Percentiles rank a stretch among this genome's conserved stretches.
Evolutionary conservation across 1,140 invertebrate genomes (phyloP).

Genomic region (Lutraria rhynchaena): DNA sequence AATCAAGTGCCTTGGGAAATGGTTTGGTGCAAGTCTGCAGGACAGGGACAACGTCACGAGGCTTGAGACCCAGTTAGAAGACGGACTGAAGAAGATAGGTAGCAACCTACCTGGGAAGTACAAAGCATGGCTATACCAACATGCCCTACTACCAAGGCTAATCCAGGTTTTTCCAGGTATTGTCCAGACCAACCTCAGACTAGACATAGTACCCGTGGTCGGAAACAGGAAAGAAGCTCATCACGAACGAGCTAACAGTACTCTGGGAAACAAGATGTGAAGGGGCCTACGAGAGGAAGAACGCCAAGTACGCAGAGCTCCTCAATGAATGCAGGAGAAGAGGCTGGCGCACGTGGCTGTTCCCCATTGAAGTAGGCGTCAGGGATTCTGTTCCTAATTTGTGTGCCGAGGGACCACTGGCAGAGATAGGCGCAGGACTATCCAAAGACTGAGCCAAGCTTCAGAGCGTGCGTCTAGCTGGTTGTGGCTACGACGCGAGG

Average conservation of each 20-base stretch:
- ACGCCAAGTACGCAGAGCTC: slow-evolving; percentile 19
- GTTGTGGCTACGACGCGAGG: slow-evolving; percentile 10
- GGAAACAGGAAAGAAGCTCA: neutral
- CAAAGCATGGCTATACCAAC: slow-evolving; percentile 46
- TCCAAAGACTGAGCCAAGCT: no score
- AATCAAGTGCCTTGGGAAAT: slow-evolving; percentile 57
- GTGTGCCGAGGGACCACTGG: slow-evolving; percentile 16
- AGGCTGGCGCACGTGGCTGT: no score
- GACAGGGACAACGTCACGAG: slow-evolving; percentile 33
- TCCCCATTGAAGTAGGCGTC: slow-evolving; percentile 43
- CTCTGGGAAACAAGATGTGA: slow-evolving; percentile 28
- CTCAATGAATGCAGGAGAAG: neutral
- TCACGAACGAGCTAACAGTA: slow-evolving; percentile 32
- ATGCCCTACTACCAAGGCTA: slow-evolving; percentile 28
- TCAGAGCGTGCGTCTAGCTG: slow-evolving; percentile 21
- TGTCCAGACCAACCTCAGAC: slow-evolving; percentile 5
- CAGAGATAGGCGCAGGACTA: slow-evolving; percentile 16
- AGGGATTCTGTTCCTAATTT: slow-evolving; percentile 36
- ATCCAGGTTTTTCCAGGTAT: slow-evolving; percentile 4
- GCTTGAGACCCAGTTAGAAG: slow-evolving; percentile 11
- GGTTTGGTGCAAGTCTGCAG: slow-evolving; percentile 35
- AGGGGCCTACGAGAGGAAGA: no score
- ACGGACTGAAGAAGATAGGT: slow-evolving; percentile 33
- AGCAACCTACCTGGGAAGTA: slow-evolving; percentile 11
- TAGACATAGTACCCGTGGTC: slow-evolving; percentile 11